phyloP scores from a whole-genome alignment of 2,113 vertebrate species.

The Psephotus haematonotus region DNA sequence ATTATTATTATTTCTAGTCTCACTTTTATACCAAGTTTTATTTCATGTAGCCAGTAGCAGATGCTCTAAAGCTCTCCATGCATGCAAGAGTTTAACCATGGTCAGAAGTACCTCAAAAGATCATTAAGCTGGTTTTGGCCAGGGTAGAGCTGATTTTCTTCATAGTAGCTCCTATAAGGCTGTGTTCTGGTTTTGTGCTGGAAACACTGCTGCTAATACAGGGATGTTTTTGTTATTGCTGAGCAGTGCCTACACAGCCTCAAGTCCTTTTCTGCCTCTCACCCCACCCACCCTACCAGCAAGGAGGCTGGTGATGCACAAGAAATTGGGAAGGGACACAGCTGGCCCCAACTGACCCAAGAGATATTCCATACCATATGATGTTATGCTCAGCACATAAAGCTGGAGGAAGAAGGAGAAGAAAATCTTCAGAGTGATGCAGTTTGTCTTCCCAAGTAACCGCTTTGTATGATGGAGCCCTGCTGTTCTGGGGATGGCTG shows the following conservation, averaged over 20 bases:
- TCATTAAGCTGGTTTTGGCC: background rate
- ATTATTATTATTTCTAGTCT: background rate
- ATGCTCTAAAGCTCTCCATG: background rate
- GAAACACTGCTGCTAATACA: background rate
- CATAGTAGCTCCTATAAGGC: background rate
- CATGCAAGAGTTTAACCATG: fast-evolving
- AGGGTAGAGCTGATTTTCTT: background rate
- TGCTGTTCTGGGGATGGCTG: background rate
- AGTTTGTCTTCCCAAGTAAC: background rate
- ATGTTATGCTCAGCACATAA: background rate
- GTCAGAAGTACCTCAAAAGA: background rate
- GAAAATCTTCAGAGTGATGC: background rate
- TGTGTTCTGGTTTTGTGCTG: background rate
- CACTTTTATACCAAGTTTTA: background rate
- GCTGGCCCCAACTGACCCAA: background rate
- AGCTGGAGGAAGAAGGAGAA: background rate
- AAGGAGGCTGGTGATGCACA: background rate
- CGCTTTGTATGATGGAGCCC: background rate
- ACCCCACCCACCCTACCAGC: background rate
- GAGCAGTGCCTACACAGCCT: background rate
- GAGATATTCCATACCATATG: background rate
- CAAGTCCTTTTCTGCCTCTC: background rate
- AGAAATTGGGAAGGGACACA: background rate
- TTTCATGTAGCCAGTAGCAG: background rate
- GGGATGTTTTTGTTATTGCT: background rate